These are phyloP conservation scores for Picathartes gymnocephalus DNA, from an alignment of 2,113 vertebrate genomes.

Conservation along the genomic window DNA sequence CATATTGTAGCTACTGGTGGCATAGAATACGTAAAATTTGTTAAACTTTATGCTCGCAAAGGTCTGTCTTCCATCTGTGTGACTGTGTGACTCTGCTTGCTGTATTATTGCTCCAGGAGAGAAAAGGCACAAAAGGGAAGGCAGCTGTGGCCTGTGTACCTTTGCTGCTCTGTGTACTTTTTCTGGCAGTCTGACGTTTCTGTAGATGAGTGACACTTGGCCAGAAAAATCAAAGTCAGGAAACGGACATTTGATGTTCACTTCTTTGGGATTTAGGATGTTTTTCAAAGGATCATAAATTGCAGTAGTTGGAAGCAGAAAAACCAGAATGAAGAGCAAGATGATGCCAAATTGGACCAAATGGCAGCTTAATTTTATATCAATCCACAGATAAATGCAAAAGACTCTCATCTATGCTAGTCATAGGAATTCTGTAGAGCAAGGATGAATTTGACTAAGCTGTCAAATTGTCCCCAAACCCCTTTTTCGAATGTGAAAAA, in stretches of 20 bases:
- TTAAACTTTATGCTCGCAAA: background rate
- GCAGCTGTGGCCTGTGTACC: background rate
- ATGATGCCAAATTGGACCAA: background rate
- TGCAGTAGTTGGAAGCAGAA: background rate
- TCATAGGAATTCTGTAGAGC: background rate
- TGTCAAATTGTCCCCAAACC: too few relatives aligned
- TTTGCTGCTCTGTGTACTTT: background rate
- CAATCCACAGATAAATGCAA: background rate
- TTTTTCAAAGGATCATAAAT: background rate
- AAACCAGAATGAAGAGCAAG: background rate
- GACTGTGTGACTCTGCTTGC: background rate
- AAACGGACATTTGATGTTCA: background rate
- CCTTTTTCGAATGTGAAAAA: background rate
- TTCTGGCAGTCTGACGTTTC: background rate
- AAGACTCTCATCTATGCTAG: background rate
- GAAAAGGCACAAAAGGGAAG: background rate
- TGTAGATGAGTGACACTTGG: background rate
- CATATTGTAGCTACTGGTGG: background rate
- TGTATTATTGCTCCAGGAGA: background rate
- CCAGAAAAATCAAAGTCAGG: background rate
- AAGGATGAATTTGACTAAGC: background rate
- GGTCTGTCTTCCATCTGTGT: background rate
- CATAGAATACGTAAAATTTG: background rate
- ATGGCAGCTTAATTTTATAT: background rate
- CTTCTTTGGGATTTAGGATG: background rate